Base-by-base conservation (phyloP, 2,888 invertebrate genomes). In the Sicus ferrugineus region DNA sequence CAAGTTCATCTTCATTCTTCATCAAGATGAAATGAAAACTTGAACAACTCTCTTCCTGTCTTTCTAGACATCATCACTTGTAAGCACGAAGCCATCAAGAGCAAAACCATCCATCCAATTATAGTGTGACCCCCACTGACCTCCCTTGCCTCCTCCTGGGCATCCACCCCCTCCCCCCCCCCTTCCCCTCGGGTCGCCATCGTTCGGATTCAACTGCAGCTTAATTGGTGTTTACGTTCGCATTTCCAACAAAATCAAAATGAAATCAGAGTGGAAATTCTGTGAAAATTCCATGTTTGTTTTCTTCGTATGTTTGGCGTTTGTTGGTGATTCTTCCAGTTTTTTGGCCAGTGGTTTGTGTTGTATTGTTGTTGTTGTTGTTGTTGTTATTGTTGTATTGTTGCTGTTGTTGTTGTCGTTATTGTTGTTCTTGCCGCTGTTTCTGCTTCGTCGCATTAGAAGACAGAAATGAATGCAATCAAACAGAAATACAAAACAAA, bases 391-490 rank as follows among this genome's bases (percentile, higher is more conserved):
- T 67, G 48, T 21, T 59, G 58, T 54, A 56, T 42, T 28, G 31
- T 28, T 26, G 66, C 28, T 56, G 42, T 14, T 46, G 42, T 46
- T 56, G 21, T 54, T 56, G 26, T 58, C 59, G 58, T 46, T 67
- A n/a, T 63, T 48, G n/a, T n/a, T n/a, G 48, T 21, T 59, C 42
- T 54, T n/a, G n/a, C n/a, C n/a, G n/a, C n/a, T n/a, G n/a, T n/a
- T n/a, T n/a, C n/a, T n/a, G n/a, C n/a, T n/a, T n/a, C n/a, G n/a
- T n/a, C n/a, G n/a, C n/a, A n/a, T n/a, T n/a, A n/a, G n/a, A 56
- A 28, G 79, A 80, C 79, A 76, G 80, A 78, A 81, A 81, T 79
- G 79, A 81, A 78, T 74, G 75, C 78, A 77, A 11, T 9, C 7
- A 38, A 61, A 21, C 34, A 61, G n/a, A 48, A 64, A 7, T n/a